Conservation (phyloP, 2,797 vertebrate species). For the Ataeniobius toweri region DNA sequence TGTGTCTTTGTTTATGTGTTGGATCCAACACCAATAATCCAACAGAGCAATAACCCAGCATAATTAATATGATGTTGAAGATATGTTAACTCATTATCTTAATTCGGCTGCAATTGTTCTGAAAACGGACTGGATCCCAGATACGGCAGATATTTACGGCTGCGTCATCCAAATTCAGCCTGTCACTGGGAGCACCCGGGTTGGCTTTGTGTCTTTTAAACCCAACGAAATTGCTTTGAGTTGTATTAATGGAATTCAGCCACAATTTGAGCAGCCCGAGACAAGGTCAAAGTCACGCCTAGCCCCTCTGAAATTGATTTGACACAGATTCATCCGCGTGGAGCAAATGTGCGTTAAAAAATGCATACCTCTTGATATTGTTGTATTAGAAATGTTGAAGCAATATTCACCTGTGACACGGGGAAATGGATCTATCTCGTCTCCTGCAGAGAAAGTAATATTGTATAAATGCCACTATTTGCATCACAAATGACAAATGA, state of each 20-base stretch:
- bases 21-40: conserved; percentile 43
- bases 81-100: conserved; percentile 42
- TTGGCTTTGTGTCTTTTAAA: conserved; percentile 60
- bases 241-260: conserved; percentile 62
- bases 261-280: conserved; percentile 50
- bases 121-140: conserved; percentile 23
- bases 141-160: conserved; percentile 48
- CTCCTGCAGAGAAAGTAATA: neutral
- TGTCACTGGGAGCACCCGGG: conserved; percentile 27
- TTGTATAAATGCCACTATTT: conserved; percentile 11
- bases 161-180: conserved; percentile 26
- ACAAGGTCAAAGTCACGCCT: conserved; percentile 67
- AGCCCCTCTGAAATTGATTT: conserved; percentile 76
- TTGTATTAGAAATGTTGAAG: conserved; percentile 53
- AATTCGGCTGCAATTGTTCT: conserved; percentile 31
- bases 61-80: conserved; percentile 41
- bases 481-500: conserved; percentile 2
- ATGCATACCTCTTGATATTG: conserved; percentile 63
- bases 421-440: conserved; percentile 25
- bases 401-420: conserved; percentile 44
- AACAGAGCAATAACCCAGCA: conserved; percentile 54
- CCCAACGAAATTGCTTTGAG: conserved; percentile 61
- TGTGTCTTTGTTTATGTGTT: neutral
- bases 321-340: conserved; percentile 57
- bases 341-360: conserved; percentile 64